Percentiles rank a stretch among this genome's conserved stretches.
phyloP scores from a whole-genome alignment of 2,113 vertebrate species.

The Glaucidium brasilianum region DNA sequence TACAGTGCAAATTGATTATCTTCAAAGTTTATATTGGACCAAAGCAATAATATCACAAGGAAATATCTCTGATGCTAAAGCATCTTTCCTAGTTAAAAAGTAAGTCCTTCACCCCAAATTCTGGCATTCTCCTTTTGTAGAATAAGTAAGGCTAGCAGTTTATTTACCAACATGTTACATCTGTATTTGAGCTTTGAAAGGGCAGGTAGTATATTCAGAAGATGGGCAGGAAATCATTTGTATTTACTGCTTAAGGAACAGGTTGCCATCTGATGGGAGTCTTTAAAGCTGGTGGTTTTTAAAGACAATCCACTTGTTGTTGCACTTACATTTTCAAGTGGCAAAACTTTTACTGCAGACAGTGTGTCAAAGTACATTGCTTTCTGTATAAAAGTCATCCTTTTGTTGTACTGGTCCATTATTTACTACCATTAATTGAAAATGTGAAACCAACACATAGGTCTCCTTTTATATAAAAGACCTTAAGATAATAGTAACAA shows the following conservation, averaged over 20 bases:
- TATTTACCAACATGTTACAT: not conserved
- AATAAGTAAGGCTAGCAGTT: constrained; percentile 4
- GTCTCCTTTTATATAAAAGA: constrained; percentile 73
- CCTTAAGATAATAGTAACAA: constrained; percentile 82
- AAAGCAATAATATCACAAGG: constrained; percentile 31
- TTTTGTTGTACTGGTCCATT: constrained; percentile 66
- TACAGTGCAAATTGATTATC: not conserved
- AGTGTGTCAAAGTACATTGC: constrained; percentile 69
- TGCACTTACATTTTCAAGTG: constrained; percentile 66
- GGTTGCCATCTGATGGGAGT: constrained; percentile 42
- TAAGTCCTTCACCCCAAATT: not conserved
- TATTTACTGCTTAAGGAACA: constrained; percentile 13
- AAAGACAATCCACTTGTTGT: constrained; percentile 77
- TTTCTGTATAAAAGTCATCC: constrained; percentile 60
- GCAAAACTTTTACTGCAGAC: constrained; percentile 61
- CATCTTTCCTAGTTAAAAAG: not conserved
- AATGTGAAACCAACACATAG: constrained; percentile 71
- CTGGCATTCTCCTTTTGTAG: not conserved
- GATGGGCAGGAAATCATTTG: constrained; percentile 1
- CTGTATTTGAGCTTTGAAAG: not conserved
- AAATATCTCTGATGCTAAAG: constrained; percentile 14
- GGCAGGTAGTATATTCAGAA: not conserved
- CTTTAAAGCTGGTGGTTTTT: constrained; percentile 60
- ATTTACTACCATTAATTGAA: constrained; percentile 72
- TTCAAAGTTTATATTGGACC: constrained; percentile 27